Conservation (phyloP, 1,140 invertebrate genomes). For the Holcopasites calliopsidis region DNA sequence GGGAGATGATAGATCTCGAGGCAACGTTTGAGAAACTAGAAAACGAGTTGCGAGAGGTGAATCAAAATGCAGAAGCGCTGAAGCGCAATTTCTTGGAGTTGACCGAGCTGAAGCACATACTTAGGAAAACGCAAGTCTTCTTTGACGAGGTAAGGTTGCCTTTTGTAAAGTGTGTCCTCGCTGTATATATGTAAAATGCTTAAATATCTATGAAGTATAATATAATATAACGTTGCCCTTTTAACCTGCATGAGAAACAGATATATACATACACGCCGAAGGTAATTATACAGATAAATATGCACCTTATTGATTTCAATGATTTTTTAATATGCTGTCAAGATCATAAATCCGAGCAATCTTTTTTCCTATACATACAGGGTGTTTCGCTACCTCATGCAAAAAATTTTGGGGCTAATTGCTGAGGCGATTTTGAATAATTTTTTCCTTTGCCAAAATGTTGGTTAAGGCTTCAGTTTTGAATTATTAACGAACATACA, state of each 20-base stretch:
- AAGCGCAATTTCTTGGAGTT: conserved; percentile 98
- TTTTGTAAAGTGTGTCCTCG: background rate
- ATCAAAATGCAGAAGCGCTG: conserved; percentile 97
- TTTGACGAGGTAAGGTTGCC: conserved; percentile 94
- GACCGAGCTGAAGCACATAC: conserved; percentile 97
- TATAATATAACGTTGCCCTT: background rate
- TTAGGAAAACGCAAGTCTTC: conserved; percentile 98
- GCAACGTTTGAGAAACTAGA: conserved; percentile 98
- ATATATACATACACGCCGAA: background rate
- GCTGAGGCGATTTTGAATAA: too few species aligned
- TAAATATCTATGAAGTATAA: background rate
- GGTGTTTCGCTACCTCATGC: too few species aligned
- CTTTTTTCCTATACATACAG: too few species aligned
- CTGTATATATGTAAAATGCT: background rate
- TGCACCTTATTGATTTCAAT: too few species aligned
- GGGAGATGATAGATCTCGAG: conserved; percentile 99
- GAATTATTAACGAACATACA: too few species aligned
- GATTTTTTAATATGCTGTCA: too few species aligned
- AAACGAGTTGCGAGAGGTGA: conserved; percentile 97
- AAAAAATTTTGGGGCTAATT: too few species aligned
- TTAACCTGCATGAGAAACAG: background rate
- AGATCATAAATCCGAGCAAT: too few species aligned
- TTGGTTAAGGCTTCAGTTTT: too few species aligned
- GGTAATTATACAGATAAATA: background rate
- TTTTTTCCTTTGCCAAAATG: too few species aligned